Evolutionary conservation across 2,797 vertebrate genomes (phyloP).

Genomic region (Periparus ater): DNA sequence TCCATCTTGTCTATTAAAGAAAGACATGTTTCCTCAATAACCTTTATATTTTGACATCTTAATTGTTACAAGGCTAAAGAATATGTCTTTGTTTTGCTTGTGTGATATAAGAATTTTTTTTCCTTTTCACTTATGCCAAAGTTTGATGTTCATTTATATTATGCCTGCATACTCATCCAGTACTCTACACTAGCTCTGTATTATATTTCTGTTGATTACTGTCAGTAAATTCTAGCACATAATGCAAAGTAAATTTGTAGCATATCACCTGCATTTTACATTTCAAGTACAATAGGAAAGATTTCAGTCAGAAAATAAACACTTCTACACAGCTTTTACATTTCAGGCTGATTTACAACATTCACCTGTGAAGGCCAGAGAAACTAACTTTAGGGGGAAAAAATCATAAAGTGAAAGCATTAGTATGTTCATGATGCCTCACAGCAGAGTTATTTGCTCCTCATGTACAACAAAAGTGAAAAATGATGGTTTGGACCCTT

Average conservation of each 20-base stretch:
- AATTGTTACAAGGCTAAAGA: constrained; percentile 37
- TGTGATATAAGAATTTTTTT: constrained; percentile 38
- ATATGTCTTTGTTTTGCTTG: constrained; percentile 36
- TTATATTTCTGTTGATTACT: constrained; percentile 55
- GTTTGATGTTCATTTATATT: constrained; percentile 57
- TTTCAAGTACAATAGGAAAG: constrained; percentile 55
- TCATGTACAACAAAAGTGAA: not conserved
- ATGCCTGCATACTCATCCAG: constrained; percentile 35
- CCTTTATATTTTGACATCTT: constrained; percentile 72
- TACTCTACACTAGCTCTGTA: constrained; percentile 51
- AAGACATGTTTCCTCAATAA: constrained; percentile 70
- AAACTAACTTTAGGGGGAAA: not conserved
- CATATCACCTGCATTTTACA: constrained; percentile 53
- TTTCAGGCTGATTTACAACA: constrained; percentile 44
- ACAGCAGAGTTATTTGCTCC: not conserved
- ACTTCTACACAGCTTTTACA: not conserved
- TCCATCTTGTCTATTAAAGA: constrained; percentile 59
- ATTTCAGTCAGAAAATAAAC: constrained; percentile 40
- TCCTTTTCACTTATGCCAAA: constrained; percentile 60
- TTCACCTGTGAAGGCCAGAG: constrained; percentile 18
- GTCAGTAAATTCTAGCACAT: constrained; percentile 65
- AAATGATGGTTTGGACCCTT: constrained; percentile 10
- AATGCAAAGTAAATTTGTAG: constrained; percentile 57
- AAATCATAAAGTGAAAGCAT: not conserved
- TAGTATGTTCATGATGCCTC: not conserved